Percentiles rank a stretch among this genome's conserved stretches.
phyloP scores from a whole-genome alignment of 2,888 invertebrate species.

The Ophion slaviceki region DNA sequence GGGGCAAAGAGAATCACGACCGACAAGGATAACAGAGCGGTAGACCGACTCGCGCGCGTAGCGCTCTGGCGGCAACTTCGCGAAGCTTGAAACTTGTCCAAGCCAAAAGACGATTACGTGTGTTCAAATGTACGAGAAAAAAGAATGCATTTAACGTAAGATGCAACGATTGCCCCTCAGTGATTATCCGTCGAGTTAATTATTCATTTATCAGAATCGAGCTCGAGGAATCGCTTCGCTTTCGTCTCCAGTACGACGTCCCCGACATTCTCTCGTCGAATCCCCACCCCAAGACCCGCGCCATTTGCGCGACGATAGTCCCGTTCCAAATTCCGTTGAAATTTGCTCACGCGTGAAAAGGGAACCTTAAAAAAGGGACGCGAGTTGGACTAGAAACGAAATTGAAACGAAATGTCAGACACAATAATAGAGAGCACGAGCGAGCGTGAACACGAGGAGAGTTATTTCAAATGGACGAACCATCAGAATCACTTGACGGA shows the following conservation, averaged over 20 bases:
- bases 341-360: constrained; percentile 24
- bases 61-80: constrained; percentile 21
- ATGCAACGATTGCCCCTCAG: background rate
- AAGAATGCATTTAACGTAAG: background rate
- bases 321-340: constrained; percentile 70
- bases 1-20: constrained; percentile 35
- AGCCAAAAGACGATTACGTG: background rate
- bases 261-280: background rate
- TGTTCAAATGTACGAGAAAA: background rate
- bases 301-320: constrained; percentile 47
- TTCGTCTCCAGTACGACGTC: background rate
- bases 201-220: background rate
- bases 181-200: background rate
- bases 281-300: background rate
- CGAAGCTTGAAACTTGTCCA: constrained; percentile 11
- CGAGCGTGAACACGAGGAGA: constrained; percentile 69
- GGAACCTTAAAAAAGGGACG: constrained; percentile 53
- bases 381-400: constrained; percentile 74
- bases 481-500: constrained; percentile 81
- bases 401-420: constrained; percentile 78
- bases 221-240: background rate
- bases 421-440: constrained; percentile 50
- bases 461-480: constrained; percentile 83
- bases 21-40: background rate
- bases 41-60: background rate